These are phyloP conservation scores for Gerris lacustris DNA, from an alignment of 2,888 invertebrate species.

Conservation along the genomic window DNA sequence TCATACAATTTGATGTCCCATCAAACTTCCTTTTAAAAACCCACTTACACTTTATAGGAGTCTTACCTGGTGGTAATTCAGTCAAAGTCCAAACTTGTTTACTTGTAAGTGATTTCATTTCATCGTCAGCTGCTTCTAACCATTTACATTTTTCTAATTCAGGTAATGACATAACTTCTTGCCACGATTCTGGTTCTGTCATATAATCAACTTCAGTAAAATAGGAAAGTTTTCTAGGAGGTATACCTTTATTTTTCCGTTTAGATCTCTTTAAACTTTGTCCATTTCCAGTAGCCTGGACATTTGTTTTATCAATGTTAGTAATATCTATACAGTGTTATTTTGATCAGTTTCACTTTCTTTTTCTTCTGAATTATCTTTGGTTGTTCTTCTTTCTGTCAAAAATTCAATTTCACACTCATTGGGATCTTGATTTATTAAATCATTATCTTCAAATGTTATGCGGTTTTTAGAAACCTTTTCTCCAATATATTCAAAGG, in stretches of 20 bases:
- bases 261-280: background rate
- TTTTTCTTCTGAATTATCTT: background rate
- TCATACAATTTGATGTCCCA: slow-evolving; percentile 27
- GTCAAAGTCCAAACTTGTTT: background rate
- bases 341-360: background rate
- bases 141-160: background rate
- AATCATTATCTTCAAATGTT: background rate
- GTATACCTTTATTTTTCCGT: background rate
- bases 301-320: background rate
- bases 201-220: background rate
- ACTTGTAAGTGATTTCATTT: background rate
- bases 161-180: background rate
- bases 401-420: background rate
- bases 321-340: background rate
- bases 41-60: background rate
- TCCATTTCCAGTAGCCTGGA: fast-evolving
- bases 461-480: background rate
- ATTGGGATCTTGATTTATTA: too few relatives aligned
- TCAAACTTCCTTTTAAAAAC: slow-evolving; percentile 31
- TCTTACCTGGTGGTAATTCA: background rate
- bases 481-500: background rate
- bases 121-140: background rate
- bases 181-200: background rate
- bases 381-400: background rate
- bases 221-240: background rate